A percentile compares a stretch with the other conserved stretches of the same genome.
These are phyloP conservation scores for Gymnogyps californianus DNA, from an alignment of 2,113 vertebrate genomes.

Conservation along the genomic window DNA sequence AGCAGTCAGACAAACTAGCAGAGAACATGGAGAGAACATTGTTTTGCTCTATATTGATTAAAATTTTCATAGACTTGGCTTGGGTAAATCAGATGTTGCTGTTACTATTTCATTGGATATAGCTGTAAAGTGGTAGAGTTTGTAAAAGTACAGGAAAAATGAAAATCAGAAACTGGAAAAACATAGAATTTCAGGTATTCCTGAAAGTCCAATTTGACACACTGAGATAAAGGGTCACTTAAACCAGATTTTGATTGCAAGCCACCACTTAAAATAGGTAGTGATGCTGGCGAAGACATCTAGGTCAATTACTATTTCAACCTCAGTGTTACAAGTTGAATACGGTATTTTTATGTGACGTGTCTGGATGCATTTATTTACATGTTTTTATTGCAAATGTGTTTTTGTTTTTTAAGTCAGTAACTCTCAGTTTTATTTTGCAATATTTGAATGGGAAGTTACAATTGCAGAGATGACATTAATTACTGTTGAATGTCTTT, in stretches of 20 bases:
- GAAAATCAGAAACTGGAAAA: background rate
- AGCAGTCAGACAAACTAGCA: background rate
- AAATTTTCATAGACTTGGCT: background rate
- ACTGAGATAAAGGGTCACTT: background rate
- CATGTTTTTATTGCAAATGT: background rate
- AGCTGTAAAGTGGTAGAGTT: background rate
- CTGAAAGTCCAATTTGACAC: background rate
- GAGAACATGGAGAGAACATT: background rate
- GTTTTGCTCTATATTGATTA: background rate
- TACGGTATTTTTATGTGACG: background rate
- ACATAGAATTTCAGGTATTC: background rate
- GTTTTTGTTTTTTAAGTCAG: background rate
- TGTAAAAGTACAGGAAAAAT: background rate
- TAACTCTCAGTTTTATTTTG: background rate
- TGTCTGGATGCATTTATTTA: background rate
- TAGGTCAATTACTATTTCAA: background rate
- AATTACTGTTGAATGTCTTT: background rate
- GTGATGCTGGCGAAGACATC: background rate
- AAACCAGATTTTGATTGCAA: background rate
- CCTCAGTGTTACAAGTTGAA: background rate
- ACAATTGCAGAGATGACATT: background rate
- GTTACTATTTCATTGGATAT: background rate
- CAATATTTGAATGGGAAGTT: background rate
- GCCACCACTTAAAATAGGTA: background rate
- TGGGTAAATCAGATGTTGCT: background rate